Evolutionary conservation across 2,888 invertebrate genomes (phyloP).

Genomic region (Corythucha ciliata): DNA sequence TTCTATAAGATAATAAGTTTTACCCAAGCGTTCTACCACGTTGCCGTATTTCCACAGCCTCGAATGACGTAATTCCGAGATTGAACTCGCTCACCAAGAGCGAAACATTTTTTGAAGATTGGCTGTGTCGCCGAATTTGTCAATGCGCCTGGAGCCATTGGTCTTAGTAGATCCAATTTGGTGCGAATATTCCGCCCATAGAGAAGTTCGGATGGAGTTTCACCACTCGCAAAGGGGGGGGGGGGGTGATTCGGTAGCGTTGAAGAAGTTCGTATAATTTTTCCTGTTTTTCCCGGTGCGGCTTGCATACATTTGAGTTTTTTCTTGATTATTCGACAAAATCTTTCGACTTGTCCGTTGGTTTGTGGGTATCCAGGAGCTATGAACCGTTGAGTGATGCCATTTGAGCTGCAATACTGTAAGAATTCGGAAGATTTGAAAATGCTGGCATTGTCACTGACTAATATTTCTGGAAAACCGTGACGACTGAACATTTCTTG

Average conservation of each 20-base stretch:
- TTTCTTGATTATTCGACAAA: neutral
- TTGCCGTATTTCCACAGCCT: too few species aligned
- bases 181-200: slow-evolving; percentile 2
- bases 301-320: neutral
- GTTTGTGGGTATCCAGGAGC: too few species aligned
- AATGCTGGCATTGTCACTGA: slow-evolving; percentile 23
- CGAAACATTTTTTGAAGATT: neutral
- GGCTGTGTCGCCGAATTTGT: too few species aligned
- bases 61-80: slow-evolving; percentile 4
- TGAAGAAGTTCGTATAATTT: slow-evolving; percentile 1
- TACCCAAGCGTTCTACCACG: too few species aligned
- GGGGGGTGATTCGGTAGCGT: slow-evolving; percentile 1
- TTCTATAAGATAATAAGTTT: too few species aligned
- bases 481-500: slow-evolving; percentile 19
- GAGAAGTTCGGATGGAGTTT: slow-evolving; percentile 6
- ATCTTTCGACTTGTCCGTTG: neutral
- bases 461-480: slow-evolving; percentile 17
- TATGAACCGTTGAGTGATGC: slow-evolving; percentile 18
- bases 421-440: slow-evolving; percentile 19
- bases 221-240: too few species aligned
- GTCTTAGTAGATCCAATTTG: slow-evolving; percentile 4
- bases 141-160: too few species aligned
- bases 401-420: neutral
- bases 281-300: neutral
- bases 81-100: neutral